Conservation (phyloP, 2,888 invertebrate genomes). For the Helobdella robusta region DNA sequence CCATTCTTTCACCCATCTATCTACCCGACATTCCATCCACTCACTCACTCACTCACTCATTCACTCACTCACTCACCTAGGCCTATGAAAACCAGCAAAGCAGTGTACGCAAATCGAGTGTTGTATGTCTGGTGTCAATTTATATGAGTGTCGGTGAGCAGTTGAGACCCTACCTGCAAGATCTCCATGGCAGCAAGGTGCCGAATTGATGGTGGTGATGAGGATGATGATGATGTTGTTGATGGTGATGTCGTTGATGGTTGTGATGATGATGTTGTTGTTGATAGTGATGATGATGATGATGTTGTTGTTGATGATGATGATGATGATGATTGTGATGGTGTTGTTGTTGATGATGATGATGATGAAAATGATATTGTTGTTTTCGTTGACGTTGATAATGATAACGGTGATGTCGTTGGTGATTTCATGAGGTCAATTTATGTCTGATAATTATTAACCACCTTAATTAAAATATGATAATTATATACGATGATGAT, state of each 20-base stretch:
- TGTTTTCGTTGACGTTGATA: background rate
- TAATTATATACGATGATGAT: too few species aligned
- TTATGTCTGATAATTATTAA: too few species aligned
- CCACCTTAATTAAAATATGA: too few species aligned
- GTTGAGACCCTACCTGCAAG: constrained; percentile 67
- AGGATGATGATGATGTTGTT: constrained; percentile 2
- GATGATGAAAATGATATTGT: background rate
- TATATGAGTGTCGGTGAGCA: constrained; percentile 75
- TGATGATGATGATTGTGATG: constrained; percentile 1
- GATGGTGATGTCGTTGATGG: constrained; percentile 8
- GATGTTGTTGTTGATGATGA: constrained; percentile 8
- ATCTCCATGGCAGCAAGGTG: constrained; percentile 77
- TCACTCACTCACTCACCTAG: constrained; percentile 52
- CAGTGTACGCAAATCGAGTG: constrained; percentile 85
- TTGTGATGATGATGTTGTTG: background rate
- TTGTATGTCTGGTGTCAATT: constrained; percentile 91
- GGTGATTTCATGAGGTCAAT: too few species aligned
- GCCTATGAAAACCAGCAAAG: constrained; percentile 84
- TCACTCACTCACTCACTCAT: too few species aligned
- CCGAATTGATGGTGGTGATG: background rate
- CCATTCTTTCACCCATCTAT: too few species aligned
- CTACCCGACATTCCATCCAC: too few species aligned
- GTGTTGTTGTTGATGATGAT: background rate
- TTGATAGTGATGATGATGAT: background rate
- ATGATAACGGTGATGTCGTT: too few species aligned